Evolutionary conservation across 2,113 vertebrate species (phyloP), one percentile per base, ranked within the genome.

Genomic region (Peromyscus leucopus): DNA sequence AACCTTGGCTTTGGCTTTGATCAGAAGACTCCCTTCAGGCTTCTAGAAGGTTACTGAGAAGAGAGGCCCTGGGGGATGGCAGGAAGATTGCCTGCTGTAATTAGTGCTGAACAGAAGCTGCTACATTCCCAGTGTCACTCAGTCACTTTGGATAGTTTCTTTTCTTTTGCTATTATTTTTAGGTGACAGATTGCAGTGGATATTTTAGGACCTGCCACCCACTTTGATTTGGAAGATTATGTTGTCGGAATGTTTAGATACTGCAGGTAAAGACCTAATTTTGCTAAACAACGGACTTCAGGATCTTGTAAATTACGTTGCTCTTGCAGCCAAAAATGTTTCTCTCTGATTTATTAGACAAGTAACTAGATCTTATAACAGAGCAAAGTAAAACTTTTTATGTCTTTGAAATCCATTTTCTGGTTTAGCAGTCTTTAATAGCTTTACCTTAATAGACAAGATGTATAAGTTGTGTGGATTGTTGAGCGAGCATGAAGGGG

Each of bases 171-270:
- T 93, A 94, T 97, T 97, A 97, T 97, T 96, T 97, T 97, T 95
- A 98, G 92, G 87, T 93, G 95, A 92, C 97, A 98, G 96, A 97
- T 97, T 96, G 94, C 59, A 89, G 90, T 82, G 88, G 15, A 11
- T 97, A 97, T 97, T 97, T 98, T 96, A 93, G 95, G 95, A 96
- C 85, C 89, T 97, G 93, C 93, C 94, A 97, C 48, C 90, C 93
- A 57, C 83, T 96, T 97, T 96, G 91, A 97, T 97, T 82, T 91
- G 94, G 90, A 95, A 93, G 96, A 97, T 96, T 96, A 92, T 97
- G 91, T 97, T 95, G 92, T 96, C 0, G 21, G 42, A 89, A 92
- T 96, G 94, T 71, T 94, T 74, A 96, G 95, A 93, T 36, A 55
- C 67, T 84, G 65, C 89, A 97, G 95, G 97, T 97, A 96, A 94